Evolutionary conservation across 2,888 invertebrate species (phyloP), one percentile per base, ranked within the genome.

Genomic region (Macaria notata): DNA sequence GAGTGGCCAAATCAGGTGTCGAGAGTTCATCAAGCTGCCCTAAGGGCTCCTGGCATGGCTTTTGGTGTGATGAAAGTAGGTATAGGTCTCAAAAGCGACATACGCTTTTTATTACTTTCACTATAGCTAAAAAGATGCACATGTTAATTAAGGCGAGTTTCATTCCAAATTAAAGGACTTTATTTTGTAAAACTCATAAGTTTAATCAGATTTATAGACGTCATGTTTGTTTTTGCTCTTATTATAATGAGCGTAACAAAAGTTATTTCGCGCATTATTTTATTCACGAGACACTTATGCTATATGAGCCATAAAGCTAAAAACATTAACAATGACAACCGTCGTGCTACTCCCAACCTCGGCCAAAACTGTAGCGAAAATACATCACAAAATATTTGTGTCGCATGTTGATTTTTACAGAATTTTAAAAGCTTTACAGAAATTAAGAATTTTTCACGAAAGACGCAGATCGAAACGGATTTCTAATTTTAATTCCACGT

Each of bases 241-340:
- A 41, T 9, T n/a, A 1, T 43, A 49, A 43, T 43, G 33, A 19
- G 8, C 3, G 8, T 9, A 6, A 31, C 41, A 42, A 68, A 72
- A 68, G 70, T 68, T 64, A 69, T 46, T 46, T 62, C 49, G 52
- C 47, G 49, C 73, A 78, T 79, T 76, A 81, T 75, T 68, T 58
- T 70, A 66, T 71, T 72, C 71, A 75, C 74, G 77, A 71, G 61
- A 75, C 79, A 76, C 66, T 80, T 73, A 66, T 62, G 56, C 65
- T 75, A 71, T 70, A 77, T 76, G 75, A 71, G 65, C 72, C 78
- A 71, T 76, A 73, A 76, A 77, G 61, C 61, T 68, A 68, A 69
- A 67, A 70, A 71, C 64, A 68, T 70, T 72, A 68, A 72, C 73
- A 71, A 61, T 64, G 54, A 63, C 60, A 64, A 68, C 61, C 50